Evolutionary conservation across 2,888 invertebrate genomes (phyloP).

Genomic region (Choreutis nemorana): DNA sequence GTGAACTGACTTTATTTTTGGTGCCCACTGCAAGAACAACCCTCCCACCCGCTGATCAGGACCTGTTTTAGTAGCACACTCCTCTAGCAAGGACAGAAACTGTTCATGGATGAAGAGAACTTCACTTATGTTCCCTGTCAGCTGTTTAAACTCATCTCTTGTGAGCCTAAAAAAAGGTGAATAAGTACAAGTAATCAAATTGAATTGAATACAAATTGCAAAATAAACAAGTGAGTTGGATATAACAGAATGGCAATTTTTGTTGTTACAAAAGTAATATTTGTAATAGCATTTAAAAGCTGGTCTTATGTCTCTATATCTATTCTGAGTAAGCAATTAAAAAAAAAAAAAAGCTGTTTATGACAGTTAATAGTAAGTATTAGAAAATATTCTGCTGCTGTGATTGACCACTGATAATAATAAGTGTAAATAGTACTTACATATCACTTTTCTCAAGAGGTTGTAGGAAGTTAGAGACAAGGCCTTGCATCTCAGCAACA

Average conservation of each 20-base stretch:
- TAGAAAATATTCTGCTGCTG: no score
- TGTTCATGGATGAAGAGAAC: slow-evolving; percentile 86
- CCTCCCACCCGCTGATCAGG: slow-evolving; percentile 89
- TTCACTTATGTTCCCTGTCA: slow-evolving; percentile 89
- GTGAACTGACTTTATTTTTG: slow-evolving; percentile 84
- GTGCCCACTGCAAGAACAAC: slow-evolving; percentile 86
- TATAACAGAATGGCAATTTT: no score
- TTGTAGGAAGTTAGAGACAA: slow-evolving; percentile 84
- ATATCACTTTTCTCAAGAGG: slow-evolving; percentile 88
- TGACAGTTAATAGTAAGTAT: no score
- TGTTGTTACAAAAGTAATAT: no score
- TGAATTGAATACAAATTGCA: neutral
- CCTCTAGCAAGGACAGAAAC: slow-evolving; percentile 80
- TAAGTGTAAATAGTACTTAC: no score
- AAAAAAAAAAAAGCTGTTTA: no score
- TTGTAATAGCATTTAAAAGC: no score
- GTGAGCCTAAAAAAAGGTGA: slow-evolving; percentile 72
- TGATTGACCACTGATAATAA: no score
- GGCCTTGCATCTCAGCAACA: slow-evolving; percentile 86
- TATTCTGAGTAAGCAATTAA: no score
- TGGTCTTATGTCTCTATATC: no score
- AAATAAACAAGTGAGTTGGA: no score
- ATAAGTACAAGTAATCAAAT: no score
- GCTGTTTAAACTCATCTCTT: slow-evolving; percentile 84
- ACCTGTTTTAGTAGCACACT: slow-evolving; percentile 74